phyloP scores from a whole-genome alignment of 2,797 vertebrate species.

The Monodelphis domestica region DNA sequence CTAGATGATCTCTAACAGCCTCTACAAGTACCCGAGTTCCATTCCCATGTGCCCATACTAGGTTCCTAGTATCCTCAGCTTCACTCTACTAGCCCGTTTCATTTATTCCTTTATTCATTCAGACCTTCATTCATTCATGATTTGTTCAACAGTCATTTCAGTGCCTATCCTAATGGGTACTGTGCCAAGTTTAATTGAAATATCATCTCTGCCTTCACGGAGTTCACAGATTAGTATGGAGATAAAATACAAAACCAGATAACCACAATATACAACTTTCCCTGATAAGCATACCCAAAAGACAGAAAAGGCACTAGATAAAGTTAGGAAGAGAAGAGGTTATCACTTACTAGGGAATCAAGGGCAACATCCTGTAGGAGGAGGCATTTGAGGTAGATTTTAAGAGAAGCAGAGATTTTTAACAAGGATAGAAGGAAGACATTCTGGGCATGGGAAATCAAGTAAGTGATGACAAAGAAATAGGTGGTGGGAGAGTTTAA shows the following conservation, averaged over 20 bases:
- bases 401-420: neutral
- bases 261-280: neutral
- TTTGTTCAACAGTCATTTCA: too few relatives aligned
- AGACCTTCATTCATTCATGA: too few relatives aligned
- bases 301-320: neutral
- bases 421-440: neutral
- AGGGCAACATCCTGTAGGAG: neutral
- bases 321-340: neutral
- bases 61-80: neutral
- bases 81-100: neutral
- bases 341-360: neutral
- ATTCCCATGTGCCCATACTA: neutral
- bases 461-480: neutral
- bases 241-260: neutral
- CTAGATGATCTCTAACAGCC: neutral
- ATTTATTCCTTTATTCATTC: too few relatives aligned
- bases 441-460: neutral
- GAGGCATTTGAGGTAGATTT: neutral
- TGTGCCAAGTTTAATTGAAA: neutral
- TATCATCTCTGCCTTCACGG: neutral
- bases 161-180: neutral
- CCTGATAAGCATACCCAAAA: neutral
- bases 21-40: neutral
- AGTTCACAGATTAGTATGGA: neutral
- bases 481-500: neutral